Evolutionary conservation across 2,113 vertebrate species (phyloP).

Genomic region (Phyllostomus hastatus): DNA sequence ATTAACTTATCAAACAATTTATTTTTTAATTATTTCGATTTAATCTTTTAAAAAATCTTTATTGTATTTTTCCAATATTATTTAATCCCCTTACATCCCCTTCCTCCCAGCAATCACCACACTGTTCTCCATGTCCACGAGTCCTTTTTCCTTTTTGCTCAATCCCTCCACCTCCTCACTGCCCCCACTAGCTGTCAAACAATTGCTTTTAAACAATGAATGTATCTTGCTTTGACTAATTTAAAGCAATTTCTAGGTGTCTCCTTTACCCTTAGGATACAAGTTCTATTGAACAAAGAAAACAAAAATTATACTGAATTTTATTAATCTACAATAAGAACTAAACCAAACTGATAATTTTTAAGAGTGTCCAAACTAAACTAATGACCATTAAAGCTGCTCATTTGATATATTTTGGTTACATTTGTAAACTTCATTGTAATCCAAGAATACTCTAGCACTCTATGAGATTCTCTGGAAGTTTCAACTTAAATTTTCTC

Average conservation of each 20-base stretch:
- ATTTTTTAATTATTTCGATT: no score
- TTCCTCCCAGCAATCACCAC: no score
- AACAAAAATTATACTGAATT: not conserved
- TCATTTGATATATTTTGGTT: not conserved
- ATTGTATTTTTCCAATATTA: no score
- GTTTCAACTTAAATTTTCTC: not conserved
- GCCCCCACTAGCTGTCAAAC: not conserved
- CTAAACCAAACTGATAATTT: not conserved
- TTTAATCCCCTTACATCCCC: no score
- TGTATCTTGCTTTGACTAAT: not conserved
- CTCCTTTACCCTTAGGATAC: not conserved
- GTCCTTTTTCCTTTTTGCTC: no score
- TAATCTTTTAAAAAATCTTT: no score
- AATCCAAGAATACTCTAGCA: not conserved
- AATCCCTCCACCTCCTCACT: no score
- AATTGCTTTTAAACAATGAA: not conserved
- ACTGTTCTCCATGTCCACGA: no score
- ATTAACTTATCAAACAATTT: not conserved
- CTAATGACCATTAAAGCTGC: not conserved
- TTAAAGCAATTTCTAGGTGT: not conserved
- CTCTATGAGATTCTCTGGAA: not conserved
- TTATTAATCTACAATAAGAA: not conserved
- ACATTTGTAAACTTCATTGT: not conserved
- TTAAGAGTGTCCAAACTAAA: not conserved
- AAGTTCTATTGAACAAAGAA: not conserved